These are phyloP conservation scores for Atrichornis clamosus DNA, from an alignment of 2,113 vertebrate species.

Conservation along the genomic window DNA sequence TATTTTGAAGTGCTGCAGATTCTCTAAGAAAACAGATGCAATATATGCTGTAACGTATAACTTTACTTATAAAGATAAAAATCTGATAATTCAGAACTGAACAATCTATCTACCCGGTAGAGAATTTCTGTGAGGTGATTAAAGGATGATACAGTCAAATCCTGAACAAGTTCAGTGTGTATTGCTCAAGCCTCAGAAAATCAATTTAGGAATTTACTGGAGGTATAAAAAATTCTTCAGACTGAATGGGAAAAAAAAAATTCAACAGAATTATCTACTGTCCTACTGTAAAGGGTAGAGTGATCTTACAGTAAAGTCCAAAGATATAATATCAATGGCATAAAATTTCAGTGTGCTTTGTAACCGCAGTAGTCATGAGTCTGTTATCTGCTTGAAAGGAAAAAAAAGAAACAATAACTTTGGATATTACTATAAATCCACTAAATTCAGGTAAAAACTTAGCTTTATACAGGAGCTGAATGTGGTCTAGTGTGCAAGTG, in stretches of 20 bases:
- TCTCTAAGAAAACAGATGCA: neutral
- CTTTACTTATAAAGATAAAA: neutral
- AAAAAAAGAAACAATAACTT: neutral
- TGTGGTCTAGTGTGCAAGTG: neutral
- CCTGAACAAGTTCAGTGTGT: neutral
- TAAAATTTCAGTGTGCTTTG: neutral
- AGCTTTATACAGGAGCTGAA: neutral
- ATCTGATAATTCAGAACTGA: neutral
- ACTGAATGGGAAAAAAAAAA: rapidly evolving
- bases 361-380: neutral
- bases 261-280: neutral
- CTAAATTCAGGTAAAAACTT: neutral
- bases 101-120: neutral
- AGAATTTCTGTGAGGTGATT: neutral
- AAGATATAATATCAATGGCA: neutral
- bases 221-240: neutral
- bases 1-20: neutral
- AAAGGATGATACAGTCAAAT: neutral
- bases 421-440: neutral
- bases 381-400: neutral
- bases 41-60: neutral
- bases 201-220: neutral
- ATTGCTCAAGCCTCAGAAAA: neutral
- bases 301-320: neutral
- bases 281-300: neutral